Evolutionary conservation across 92 coral and sea anemone genomes (phyloP).

Genomic region (Diadumene lineata): DNA sequence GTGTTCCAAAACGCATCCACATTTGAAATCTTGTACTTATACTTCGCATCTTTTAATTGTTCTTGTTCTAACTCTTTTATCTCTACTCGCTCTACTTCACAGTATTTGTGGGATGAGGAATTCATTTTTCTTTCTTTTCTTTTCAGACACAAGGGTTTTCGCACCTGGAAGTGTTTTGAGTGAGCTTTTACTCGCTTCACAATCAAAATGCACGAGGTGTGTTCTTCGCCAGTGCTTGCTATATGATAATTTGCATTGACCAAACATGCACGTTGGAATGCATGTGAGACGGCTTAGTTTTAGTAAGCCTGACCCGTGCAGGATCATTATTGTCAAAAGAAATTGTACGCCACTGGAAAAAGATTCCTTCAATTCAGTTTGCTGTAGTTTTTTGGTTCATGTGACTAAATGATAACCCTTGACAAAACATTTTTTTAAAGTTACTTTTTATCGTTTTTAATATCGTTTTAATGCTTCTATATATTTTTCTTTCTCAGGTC

Average conservation of each 20-base stretch:
- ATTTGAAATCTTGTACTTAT: slow-evolving; percentile 61
- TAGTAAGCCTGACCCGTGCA: no score
- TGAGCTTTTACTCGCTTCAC: background rate
- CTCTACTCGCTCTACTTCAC: slow-evolving; percentile 6
- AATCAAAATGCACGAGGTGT: background rate
- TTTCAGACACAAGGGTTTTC: background rate
- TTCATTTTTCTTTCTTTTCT: background rate
- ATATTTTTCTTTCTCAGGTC: no score
- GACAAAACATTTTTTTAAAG: no score
- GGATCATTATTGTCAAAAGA: no score
- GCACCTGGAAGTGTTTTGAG: background rate
- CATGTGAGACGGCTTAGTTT: no score
- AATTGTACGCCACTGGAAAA: no score
- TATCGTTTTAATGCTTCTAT: no score
- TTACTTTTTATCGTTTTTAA: no score
- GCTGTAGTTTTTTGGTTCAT: no score
- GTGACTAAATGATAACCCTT: no score
- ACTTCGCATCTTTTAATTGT: slow-evolving; percentile 18
- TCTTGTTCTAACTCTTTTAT: slow-evolving; percentile 4
- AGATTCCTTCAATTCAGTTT: no score
- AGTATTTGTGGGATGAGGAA: slow-evolving; percentile 18
- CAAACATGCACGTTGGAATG: background rate
- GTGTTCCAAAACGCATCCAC: slow-evolving; percentile 81
- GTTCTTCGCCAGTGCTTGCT: no score
- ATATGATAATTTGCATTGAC: background rate